Evolutionary conservation across 2,797 vertebrate genomes (phyloP).

Genomic region (Microctenopoma lineatum): DNA sequence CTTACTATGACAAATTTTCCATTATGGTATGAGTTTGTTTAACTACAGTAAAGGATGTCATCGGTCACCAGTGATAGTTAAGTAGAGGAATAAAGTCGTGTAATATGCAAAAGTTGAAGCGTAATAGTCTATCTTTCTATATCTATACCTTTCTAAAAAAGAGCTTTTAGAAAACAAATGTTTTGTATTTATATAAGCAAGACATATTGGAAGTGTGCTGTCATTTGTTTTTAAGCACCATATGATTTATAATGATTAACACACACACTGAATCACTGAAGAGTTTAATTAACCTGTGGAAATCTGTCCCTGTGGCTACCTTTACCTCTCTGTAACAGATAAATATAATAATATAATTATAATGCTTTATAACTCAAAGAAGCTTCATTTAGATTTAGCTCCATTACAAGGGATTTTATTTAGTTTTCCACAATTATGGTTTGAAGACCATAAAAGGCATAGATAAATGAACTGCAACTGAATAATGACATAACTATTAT

Average conservation of each 20-base stretch:
- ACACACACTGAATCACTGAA: background rate
- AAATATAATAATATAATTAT: background rate
- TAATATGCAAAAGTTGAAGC: too few relatives aligned
- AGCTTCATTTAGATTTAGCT: background rate
- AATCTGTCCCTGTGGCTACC: background rate
- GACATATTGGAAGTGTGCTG: too few relatives aligned
- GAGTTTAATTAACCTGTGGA: background rate
- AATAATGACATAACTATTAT: background rate
- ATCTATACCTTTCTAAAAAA: too few relatives aligned
- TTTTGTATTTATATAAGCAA: too few relatives aligned
- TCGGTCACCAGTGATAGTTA: too few relatives aligned
- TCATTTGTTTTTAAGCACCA: background rate
- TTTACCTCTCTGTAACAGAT: background rate
- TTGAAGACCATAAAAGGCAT: constrained; percentile 1
- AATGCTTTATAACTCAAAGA: background rate
- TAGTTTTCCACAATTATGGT: background rate
- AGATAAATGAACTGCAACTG: background rate
- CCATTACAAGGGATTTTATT: background rate
- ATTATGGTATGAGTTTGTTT: too few relatives aligned
- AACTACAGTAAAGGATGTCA: too few relatives aligned
- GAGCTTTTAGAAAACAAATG: too few relatives aligned
- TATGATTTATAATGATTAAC: background rate
- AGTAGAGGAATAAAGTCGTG: too few relatives aligned
- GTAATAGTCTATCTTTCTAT: too few relatives aligned
- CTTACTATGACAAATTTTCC: too few relatives aligned